Evolutionary conservation across 1,140 invertebrate species (phyloP), one percentile per base, ranked within the genome.

Genomic region (Trichonephila inaurata): DNA sequence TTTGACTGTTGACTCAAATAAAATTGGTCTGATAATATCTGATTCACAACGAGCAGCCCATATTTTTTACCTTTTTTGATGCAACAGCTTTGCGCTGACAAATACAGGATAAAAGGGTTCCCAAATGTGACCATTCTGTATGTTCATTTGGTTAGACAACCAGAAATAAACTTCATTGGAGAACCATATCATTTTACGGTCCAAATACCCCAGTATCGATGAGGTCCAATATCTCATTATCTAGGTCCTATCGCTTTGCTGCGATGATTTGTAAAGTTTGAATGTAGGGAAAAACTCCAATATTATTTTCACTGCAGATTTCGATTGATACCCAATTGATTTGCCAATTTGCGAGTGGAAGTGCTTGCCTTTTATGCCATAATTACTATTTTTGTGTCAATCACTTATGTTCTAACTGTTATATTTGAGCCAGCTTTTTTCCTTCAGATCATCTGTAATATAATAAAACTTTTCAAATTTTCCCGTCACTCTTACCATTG

Each of bases 271-370:
- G 83, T 86, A 61, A 86, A 62, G 51, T 86, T 61, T 86, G 18
- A 24, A 28, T 62, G 12, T 86, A 62, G 24, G 62, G 83, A 16
- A 61, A 24, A 61, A 86, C 21, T 24, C 60, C 51, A 21, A 86
- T 86, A 86, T 86, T 62, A 62, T 60, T 58, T 62, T 86, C 58
- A 58, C 83, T 86, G 58, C 83, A 86, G 83, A n/a, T 58, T 86
- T 19, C 58, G 1, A 62, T 58, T 86, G 21, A 86, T 61, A 86
- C 62, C 51, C 3, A 86, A 86, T 61, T 86, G 12, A 62, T 10
- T 86, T 86, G 60, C 60, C 58, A 86, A 14, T 18, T 19, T 62
- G 33, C 51, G n/a, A 86, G 24, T 24, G 4, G 83, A 1, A n/a
- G 60, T 40, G 51, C 58, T 61, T 86, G 8, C 58, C 10, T 86